These are phyloP conservation scores for Agriopis marginaria DNA, from an alignment of 2,888 invertebrate species.

Conservation along the genomic window DNA sequence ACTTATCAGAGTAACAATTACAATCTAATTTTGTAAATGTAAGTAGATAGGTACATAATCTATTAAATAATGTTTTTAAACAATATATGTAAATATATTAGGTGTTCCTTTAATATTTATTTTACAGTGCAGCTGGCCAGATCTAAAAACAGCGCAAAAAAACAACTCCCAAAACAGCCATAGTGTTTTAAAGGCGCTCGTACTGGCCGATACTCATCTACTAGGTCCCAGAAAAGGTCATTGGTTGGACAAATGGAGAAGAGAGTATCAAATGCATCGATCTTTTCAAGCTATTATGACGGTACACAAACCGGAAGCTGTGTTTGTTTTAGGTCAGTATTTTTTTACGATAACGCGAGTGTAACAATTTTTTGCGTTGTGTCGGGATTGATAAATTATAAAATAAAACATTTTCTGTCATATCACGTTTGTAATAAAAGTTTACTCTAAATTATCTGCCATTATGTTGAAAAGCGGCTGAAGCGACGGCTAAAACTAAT, in stretches of 20 bases:
- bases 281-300: constrained; percentile 94
- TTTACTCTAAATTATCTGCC: no score
- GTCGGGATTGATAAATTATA: no score
- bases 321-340: constrained; percentile 93
- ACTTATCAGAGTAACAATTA: neutral
- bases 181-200: constrained; percentile 89
- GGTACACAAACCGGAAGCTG: constrained; percentile 93
- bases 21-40: no score
- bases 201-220: constrained; percentile 96
- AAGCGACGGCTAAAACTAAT: no score
- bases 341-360: no score
- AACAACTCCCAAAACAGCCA: constrained; percentile 52
- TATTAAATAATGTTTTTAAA: no score
- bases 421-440: no score
- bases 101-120: constrained; percentile 6
- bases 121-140: constrained; percentile 91
- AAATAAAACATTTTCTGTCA: no score
- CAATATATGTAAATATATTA: no score
- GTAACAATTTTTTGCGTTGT: no score
- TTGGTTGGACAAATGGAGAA: constrained; percentile 97
- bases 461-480: no score
- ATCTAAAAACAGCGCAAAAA: constrained; percentile 52
- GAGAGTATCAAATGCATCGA: constrained; percentile 99
- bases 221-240: constrained; percentile 94
- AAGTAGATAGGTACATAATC: no score